Conservation (phyloP, 2,113 vertebrate species). For the Myocastor coypus region DNA sequence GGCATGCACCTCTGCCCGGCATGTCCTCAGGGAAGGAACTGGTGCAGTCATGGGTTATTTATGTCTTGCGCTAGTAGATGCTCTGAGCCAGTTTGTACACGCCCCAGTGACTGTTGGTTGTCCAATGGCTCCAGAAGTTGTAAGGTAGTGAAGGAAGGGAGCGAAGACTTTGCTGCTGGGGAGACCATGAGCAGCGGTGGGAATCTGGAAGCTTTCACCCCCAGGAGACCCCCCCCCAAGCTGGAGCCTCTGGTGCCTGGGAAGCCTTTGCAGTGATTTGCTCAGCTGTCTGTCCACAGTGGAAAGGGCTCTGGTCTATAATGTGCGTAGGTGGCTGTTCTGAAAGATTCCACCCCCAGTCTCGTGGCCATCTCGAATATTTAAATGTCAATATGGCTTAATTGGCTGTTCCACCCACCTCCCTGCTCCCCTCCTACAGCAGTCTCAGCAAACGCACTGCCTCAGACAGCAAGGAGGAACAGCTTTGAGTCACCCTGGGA, state of each 20-base stretch:
- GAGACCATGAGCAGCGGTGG: rapidly evolving
- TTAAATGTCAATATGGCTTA: constrained; percentile 86
- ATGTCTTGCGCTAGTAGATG: background rate
- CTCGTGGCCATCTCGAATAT: constrained; percentile 75
- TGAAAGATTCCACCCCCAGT: constrained; percentile 77
- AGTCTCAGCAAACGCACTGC: constrained; percentile 70
- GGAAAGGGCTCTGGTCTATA: constrained; percentile 58
- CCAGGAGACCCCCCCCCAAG: background rate
- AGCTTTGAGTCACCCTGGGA: constrained; percentile 39
- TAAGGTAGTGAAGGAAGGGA: background rate
- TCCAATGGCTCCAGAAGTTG: background rate
- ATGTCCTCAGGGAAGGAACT: background rate
- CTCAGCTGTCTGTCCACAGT: constrained; percentile 33
- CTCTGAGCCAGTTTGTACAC: background rate
- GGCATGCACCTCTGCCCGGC: background rate
- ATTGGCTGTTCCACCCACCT: constrained; percentile 76
- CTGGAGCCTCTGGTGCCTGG: constrained; percentile 14
- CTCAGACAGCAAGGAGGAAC: background rate
- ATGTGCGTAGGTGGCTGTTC: constrained; percentile 80
- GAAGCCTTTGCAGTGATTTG: background rate
- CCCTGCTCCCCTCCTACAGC: constrained; percentile 27
- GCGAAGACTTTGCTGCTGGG: background rate
- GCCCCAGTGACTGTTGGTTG: background rate
- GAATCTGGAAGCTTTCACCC: background rate
- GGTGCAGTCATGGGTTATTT: background rate